Evolutionary conservation across 2,888 invertebrate species (phyloP), one percentile per base, ranked within the genome.

Genomic region (Nematopogon swammerdamellus): DNA sequence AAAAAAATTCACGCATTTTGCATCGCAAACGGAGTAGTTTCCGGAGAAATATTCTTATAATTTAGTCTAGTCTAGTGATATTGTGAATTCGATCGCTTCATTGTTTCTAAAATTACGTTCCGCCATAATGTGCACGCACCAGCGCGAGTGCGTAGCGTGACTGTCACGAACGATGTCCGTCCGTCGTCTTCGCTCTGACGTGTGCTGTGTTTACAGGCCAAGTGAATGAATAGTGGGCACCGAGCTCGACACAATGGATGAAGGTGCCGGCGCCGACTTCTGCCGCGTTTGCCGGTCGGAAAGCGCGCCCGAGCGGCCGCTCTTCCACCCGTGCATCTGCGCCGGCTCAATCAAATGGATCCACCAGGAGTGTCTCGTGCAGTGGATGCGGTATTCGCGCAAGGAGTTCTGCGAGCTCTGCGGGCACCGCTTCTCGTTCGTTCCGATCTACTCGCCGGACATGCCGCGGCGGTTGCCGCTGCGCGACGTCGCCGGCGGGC

Each of bases 281-380:
- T 99, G 98, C 79, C 89, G 98, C 63, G 97, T 99, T 61, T 98
- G 98, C 72, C 87, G 98, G 56, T 96, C 95, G 57, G 98, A 98
- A 72, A 96, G 92, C 45, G 82, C 91, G 45, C 82, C 89, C 14
- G 98, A 98, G 63, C 86, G 96, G 57, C 97, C 96, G 1, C 81
- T 99, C 10, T 98, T 95, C 70, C 96, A 99, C 75, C 99, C 99
- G 0, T 99, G 98, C 72, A 95, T 98, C 50, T 99, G 99, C 68
- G 97, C 97, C 19, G 99, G 99, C 49, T 97, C 96, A 60, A 99
- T 99, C 60, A 98, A 98, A 79, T 99, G 93, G 85, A 97, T 98
- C 53, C 98, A 98, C 74, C 97, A 98, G 72, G 97, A 98, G 67
- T 97, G 98, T 73, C 82, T 99, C 54, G 90, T 97, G 61, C 97